Base-by-base conservation (phyloP, 2,113 vertebrate genomes). In the Procapra przewalskii region DNA sequence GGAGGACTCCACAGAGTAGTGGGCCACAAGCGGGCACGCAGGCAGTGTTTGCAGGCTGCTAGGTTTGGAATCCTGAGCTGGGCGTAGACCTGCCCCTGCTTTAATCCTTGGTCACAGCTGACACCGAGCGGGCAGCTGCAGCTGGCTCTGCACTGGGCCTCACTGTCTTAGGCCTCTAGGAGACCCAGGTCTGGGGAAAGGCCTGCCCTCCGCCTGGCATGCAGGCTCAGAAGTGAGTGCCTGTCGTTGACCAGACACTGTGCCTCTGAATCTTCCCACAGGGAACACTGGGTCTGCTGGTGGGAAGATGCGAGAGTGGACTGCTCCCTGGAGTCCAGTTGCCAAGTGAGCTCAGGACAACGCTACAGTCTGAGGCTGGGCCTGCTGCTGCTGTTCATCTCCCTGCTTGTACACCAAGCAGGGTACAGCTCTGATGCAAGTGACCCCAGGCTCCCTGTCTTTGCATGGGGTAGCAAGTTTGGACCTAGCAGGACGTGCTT, bases 141-240 rank as follows among this genome's bases (percentile, higher is more conserved):
- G 50, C 57, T n/a, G 55, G 77, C n/a, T 40, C 17, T 57, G 9
- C 67, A 7, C 8, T 48, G 48, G 40, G 36, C 55, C 80, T 79
- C 59, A 4, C 6, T 5, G 33, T 85, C 67, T 89, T 16, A 7
- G 29, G 19, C 17, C 40, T 55, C 59, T 54, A 3, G 57, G 67
- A 54, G 50, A 36, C 27, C 75, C 2, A 1, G 3, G 33, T 11
- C 9, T 14, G 0, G 7, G 16, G 75, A 75, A 36, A 77, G 33
- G 29, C 21, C 23, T 17, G 45, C 23, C 48, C 50, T 82, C 45
- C 16, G 0, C 2, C 13, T 55, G 17, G 10, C 0, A 0, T 52
- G 29, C 59, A 80, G 45, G 17, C 15, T 43, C 21, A 5, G 21
- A 67, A 57, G 54, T 23, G n/a, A 84, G 40, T 10, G 5, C 57